Evolutionary conservation across 2,797 vertebrate genomes (phyloP), one percentile per base, ranked within the genome.

Genomic region (Propithecus deckenii): DNA sequence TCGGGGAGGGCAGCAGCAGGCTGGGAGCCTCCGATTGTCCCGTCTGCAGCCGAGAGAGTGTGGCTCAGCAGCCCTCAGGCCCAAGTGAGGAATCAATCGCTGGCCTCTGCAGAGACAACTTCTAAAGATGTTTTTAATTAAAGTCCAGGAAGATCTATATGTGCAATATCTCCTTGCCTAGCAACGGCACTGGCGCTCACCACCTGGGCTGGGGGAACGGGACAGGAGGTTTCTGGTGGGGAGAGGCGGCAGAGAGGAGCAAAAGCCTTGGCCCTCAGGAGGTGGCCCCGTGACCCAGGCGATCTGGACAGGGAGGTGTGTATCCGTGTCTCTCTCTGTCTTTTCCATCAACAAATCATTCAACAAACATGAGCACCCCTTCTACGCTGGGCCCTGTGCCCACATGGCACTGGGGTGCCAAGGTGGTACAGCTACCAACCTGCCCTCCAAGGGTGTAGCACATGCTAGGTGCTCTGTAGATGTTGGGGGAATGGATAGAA

Each of bases 91-190:
- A 98, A 98, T 98, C 98, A 98, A 97, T 98, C 30, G 76, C 94
- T 88, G 95, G 97, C 85, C 96, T 97, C 98, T 89, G 97, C 96
- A 97, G 96, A 97, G 96, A 97, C 94, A 96, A 95, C 96, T 97
- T 98, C 97, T 98, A 98, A 98, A 98, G 98, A 98, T 97, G 98
- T 98, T 98, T 97, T 98, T 98, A 98, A 98, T 98, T 98, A 98
- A 98, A 98, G 98, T 98, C 97, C 98, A 97, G 96, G 98, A 98
- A 98, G 98, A 98, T 98, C 98, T 98, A 98, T 98, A 97, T 38
- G 94, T 92, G 93, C 96, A 97, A 97, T 98, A 97, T 98, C 96
- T 96, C 92, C 95, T 98, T 80, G 97, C 98, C 80, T 98, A 98
- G 98, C 97, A 98, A 98, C 98, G 32, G 97, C 95, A 95, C 95